phyloP scores from a whole-genome alignment of 2,888 invertebrate genomes.

The Charanyca ferruginea region DNA sequence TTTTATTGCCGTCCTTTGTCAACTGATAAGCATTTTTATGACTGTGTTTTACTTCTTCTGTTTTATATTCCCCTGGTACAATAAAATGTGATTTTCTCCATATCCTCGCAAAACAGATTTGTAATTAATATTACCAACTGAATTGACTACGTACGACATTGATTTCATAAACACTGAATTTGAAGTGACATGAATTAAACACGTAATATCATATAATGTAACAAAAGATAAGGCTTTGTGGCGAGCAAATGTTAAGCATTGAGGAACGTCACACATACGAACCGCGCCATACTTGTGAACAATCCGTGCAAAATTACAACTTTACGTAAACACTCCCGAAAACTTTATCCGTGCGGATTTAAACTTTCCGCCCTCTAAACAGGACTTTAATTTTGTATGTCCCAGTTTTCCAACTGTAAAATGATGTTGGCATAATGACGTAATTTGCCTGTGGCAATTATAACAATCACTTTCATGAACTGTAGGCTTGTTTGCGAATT shows the following conservation, averaged over 20 bases:
- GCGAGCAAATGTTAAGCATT: conserved; percentile 68
- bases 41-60: conserved; percentile 58
- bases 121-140: conserved; percentile 11
- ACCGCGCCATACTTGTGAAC: conserved; percentile 65
- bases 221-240: conserved; percentile 71
- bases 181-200: conserved; percentile 49
- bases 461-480: conserved; percentile 75
- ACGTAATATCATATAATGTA: conserved; percentile 57
- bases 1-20: conserved; percentile 67
- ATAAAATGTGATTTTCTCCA: conserved; percentile 25
- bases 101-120: conserved; percentile 20
- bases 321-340: conserved; percentile 38
- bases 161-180: conserved; percentile 36
- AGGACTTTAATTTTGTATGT: conserved; percentile 25
- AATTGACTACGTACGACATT: conserved; percentile 13
- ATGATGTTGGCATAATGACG: conserved; percentile 59
- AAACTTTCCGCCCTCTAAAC: conserved; percentile 24
- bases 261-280: conserved; percentile 68
- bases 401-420: conserved; percentile 36
- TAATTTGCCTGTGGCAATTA: conserved; percentile 74
- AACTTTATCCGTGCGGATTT: conserved; percentile 37
- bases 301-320: conserved; percentile 60
- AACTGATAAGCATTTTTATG: conserved; percentile 63
- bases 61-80: conserved; percentile 48
- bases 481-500: conserved; percentile 73